These are phyloP conservation scores for Rhynchotus rufescens DNA, from an alignment of 2,797 vertebrate genomes.

Conservation along the genomic window DNA sequence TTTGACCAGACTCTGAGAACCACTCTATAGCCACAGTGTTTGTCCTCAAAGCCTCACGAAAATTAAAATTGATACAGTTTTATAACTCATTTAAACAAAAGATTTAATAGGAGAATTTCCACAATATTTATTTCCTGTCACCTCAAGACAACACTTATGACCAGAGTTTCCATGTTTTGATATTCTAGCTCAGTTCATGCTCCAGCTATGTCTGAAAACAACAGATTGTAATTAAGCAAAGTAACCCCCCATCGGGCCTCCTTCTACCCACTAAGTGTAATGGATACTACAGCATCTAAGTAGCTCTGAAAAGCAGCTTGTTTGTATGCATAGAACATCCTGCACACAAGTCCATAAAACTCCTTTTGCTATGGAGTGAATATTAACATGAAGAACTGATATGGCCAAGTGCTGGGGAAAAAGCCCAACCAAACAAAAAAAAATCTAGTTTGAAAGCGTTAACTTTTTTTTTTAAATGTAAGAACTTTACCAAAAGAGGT, in stretches of 20 bases:
- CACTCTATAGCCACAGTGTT: background rate
- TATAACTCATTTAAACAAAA: background rate
- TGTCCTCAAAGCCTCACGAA: background rate
- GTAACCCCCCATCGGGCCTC: background rate
- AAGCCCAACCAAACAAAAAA: background rate
- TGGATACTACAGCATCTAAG: background rate
- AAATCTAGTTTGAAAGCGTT: background rate
- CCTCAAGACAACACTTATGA: background rate
- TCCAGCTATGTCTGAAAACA: background rate
- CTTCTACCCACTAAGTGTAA: background rate
- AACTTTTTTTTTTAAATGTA: background rate
- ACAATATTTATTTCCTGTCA: background rate
- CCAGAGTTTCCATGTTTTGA: background rate
- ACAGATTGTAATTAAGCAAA: background rate
- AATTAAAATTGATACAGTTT: background rate
- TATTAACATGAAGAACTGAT: background rate
- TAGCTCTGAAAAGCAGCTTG: background rate
- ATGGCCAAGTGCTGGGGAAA: background rate
- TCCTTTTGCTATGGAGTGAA: background rate
- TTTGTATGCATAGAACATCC: background rate
- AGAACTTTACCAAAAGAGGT: background rate
- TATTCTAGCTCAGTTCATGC: background rate
- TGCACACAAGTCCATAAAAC: background rate
- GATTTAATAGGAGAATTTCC: background rate
- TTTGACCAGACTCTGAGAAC: background rate